Percentiles rank a stretch among this genome's conserved stretches.
Evolutionary conservation across 2,113 vertebrate species (phyloP).

Genomic region (Chloropsis cyanopogon): DNA sequence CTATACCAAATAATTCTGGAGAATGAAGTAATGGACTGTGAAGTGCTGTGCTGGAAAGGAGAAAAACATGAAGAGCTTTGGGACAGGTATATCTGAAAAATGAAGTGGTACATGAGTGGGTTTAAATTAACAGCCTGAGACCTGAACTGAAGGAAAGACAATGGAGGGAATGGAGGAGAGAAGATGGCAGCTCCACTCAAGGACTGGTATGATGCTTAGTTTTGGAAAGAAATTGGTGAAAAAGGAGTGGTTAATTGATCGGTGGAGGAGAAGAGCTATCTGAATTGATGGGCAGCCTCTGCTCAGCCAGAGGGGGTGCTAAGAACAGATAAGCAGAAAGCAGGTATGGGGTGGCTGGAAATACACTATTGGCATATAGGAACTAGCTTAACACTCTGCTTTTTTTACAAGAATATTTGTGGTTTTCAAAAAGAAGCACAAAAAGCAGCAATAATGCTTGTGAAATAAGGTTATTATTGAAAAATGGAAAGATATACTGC

Average conservation of each 20-base stretch:
- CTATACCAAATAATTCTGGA: slow-evolving; percentile 6
- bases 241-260: not conserved
- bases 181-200: not conserved
- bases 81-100: not conserved
- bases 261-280: not conserved
- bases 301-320: not conserved
- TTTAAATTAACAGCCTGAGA: not conserved
- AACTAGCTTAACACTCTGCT: not conserved
- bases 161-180: not conserved
- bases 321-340: not conserved
- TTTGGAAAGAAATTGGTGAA: not conserved
- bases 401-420: not conserved
- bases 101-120: not conserved
- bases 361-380: not conserved
- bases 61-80: not conserved
- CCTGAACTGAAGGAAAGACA: not conserved
- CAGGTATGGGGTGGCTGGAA: not conserved
- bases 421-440: not conserved
- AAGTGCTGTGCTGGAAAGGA: not conserved
- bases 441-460: not conserved
- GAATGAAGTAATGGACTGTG: not conserved
- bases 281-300: not conserved
- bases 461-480: not conserved
- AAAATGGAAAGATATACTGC: not conserved
- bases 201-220: not conserved